Conservation (phyloP, 2,888 invertebrate genomes). For the Ectropis crepuscularia region DNA sequence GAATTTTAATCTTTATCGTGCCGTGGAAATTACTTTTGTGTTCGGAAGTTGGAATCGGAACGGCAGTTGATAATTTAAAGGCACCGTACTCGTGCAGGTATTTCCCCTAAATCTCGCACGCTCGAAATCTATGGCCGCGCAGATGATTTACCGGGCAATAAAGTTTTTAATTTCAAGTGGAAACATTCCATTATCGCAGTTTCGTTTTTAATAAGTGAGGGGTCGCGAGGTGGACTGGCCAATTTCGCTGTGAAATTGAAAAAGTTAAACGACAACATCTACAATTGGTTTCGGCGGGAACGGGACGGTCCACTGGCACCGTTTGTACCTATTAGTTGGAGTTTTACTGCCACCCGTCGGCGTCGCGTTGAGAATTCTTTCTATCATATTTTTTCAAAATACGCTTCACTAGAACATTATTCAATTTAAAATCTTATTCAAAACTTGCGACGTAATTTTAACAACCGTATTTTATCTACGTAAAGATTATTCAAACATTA, state of each 20-base stretch:
- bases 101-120: constrained; percentile 54
- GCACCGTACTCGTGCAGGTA: constrained; percentile 44
- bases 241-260: constrained; percentile 68
- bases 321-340: constrained; percentile 21
- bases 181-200: constrained; percentile 65
- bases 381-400: constrained; percentile 6
- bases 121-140: constrained; percentile 51
- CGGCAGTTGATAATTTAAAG: constrained; percentile 58
- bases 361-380: constrained; percentile 1
- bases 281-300: constrained; percentile 55
- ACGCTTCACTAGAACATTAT: background rate
- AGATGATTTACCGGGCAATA: constrained; percentile 65
- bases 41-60: constrained; percentile 49
- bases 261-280: constrained; percentile 67
- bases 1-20: constrained; percentile 52
- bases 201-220: constrained; percentile 66
- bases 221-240: constrained; percentile 56
- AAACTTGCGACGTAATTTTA: background rate
- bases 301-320: constrained; percentile 27
- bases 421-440: background rate
- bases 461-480: constrained; percentile 1
- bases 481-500: constrained; percentile 15
- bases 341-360: constrained; percentile 8
- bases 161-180: constrained; percentile 68
- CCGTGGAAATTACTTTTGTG: constrained; percentile 58